Evolutionary conservation across 2,797 vertebrate species (phyloP).

Genomic region (Leucoraja ocellata): DNA sequence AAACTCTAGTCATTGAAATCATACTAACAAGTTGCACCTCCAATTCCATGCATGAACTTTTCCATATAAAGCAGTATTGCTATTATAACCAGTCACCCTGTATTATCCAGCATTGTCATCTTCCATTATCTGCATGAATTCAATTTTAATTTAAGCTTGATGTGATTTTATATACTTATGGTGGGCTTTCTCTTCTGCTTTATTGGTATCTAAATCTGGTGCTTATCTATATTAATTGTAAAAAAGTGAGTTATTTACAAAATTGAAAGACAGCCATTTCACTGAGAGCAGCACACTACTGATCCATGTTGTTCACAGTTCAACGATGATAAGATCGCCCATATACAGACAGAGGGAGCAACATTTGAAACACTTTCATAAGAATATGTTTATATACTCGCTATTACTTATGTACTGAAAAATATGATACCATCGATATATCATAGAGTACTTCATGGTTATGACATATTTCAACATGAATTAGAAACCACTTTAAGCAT

Average conservation of each 20-base stretch:
- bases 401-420: not conserved
- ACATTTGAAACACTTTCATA: not conserved
- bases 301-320: not conserved
- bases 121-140: not conserved
- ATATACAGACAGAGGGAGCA: not conserved
- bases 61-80: too few relatives aligned
- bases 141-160: not conserved
- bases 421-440: not conserved
- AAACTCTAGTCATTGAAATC: too few relatives aligned
- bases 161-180: not conserved
- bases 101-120: too few relatives aligned
- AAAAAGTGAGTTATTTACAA: not conserved
- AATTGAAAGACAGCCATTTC: not conserved
- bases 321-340: too few relatives aligned
- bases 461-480: not conserved
- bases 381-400: not conserved
- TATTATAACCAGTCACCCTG: too few relatives aligned
- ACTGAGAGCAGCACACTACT: not conserved
- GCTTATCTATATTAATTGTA: not conserved
- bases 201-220: not conserved
- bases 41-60: too few relatives aligned
- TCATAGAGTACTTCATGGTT: not conserved
- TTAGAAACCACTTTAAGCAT: not conserved
- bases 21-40: too few relatives aligned
- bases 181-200: not conserved